A percentile compares a stretch with the other conserved stretches of the same genome.
Conservation (phyloP, 2,113 vertebrate genomes). For the Bufo bufo region DNA sequence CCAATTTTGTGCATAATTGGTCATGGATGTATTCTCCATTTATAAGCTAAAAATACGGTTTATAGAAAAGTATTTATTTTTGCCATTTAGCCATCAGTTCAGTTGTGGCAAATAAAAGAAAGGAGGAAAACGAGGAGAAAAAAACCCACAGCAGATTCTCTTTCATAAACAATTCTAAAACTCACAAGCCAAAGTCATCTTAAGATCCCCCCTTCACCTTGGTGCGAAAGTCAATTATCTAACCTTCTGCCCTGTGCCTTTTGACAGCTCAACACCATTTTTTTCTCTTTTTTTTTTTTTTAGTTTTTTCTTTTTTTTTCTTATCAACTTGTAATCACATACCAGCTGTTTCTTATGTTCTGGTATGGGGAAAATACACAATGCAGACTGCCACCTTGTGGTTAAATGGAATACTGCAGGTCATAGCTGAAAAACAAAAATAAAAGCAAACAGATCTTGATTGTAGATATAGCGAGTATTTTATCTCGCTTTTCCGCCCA, state of each 20-base stretch:
- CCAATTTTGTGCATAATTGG: not conserved
- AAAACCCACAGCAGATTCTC: conserved; percentile 15
- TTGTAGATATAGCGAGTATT: no score
- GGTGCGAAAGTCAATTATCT: conserved; percentile 66
- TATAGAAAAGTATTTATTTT: conserved; percentile 11
- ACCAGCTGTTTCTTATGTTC: conserved; percentile 79
- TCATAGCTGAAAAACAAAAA: not conserved
- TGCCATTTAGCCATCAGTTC: no score
- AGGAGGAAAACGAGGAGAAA: not conserved
- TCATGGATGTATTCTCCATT: not conserved
- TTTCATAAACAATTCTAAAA: conserved; percentile 65
- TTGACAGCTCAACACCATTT: conserved; percentile 70
- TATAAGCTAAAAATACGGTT: not conserved
- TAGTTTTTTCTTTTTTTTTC: conserved; percentile 60
- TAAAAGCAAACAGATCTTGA: not conserved
- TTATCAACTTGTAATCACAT: conserved; percentile 75
- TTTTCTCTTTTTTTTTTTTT: conserved; percentile 70
- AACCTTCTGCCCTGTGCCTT: conserved; percentile 70
- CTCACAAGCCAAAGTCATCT: conserved; percentile 67
- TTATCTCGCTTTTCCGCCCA: no score
- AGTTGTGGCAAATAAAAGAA: not conserved
- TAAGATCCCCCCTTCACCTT: conserved; percentile 53
- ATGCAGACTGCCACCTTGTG: conserved; percentile 83
- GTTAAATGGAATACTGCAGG: conserved; percentile 59
- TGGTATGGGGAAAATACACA: conserved; percentile 70